Evolutionary conservation across 2,888 invertebrate genomes (phyloP).

Genomic region (Xestobium rufovillosum): DNA sequence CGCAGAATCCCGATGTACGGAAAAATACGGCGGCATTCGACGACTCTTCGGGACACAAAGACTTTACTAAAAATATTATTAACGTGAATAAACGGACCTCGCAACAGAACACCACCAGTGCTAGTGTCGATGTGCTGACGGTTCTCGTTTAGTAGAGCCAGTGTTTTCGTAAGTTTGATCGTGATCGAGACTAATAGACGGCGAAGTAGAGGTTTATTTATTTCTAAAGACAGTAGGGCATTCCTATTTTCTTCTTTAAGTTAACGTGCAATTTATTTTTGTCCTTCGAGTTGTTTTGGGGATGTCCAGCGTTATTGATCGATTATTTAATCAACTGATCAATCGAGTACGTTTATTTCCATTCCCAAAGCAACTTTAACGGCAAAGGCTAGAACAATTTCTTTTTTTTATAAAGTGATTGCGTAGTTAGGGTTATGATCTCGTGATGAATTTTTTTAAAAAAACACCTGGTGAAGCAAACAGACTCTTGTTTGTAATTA

Average conservation of each 20-base stretch:
- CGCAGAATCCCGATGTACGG: slow-evolving; percentile 75
- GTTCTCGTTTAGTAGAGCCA: slow-evolving; percentile 45
- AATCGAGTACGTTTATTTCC: not conserved
- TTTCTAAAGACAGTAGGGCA: too few relatives aligned
- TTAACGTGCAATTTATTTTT: not conserved
- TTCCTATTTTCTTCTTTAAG: not conserved
- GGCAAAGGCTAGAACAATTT: slow-evolving; percentile 1
- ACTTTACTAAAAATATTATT: slow-evolving; percentile 69
- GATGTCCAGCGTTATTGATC: not conserved
- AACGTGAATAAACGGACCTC: slow-evolving; percentile 48
- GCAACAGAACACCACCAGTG: slow-evolving; percentile 36
- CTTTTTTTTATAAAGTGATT: not conserved
- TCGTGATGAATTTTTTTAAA: slow-evolving; percentile 38
- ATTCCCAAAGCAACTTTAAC: not conserved
- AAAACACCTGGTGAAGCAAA: slow-evolving; percentile 38
- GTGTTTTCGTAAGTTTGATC: too few relatives aligned
- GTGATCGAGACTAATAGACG: too few relatives aligned
- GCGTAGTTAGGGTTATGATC: slow-evolving; percentile 39
- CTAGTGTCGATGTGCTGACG: slow-evolving; percentile 46
- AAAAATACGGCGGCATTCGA: slow-evolving; percentile 67
- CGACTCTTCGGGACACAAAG: slow-evolving; percentile 56
- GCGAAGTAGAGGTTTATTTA: too few relatives aligned
- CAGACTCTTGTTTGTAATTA: slow-evolving; percentile 39
- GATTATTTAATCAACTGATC: not conserved
- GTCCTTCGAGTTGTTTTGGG: not conserved